Conservation (phyloP, 2,113 vertebrate genomes). For the Syngnathus typhle region DNA sequence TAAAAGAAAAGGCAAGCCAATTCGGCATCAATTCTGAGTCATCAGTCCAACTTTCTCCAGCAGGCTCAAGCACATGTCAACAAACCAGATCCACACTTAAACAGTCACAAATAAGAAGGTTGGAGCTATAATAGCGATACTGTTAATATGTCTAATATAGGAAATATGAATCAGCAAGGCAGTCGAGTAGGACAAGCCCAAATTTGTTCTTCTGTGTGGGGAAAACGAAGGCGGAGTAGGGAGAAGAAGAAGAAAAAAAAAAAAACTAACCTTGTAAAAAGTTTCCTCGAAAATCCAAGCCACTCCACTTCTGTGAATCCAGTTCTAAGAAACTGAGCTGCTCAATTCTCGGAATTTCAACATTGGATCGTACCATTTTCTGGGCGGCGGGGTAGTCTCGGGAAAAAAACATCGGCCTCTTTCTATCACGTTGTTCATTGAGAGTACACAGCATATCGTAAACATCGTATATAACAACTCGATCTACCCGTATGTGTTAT, state of each 20-base stretch:
- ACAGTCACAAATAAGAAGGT: not conserved
- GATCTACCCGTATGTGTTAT: not conserved
- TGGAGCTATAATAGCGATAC: no score
- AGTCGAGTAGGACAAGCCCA: not conserved
- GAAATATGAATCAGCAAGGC: not conserved
- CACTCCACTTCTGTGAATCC: conserved; percentile 97
- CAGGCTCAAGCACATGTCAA: not conserved
- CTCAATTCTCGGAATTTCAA: conserved; percentile 99
- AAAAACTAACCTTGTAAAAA: conserved; percentile 89
- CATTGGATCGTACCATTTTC: conserved; percentile 75
- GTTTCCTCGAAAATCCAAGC: conserved; percentile 97
- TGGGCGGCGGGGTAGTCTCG: conserved; percentile 48
- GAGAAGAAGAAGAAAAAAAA: conserved; percentile 29
- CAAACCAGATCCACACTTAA: not conserved
- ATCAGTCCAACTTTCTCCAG: not conserved
- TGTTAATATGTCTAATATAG: not conserved
- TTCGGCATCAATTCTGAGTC: not conserved
- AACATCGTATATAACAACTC: fast-evolving
- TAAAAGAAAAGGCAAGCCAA: not conserved
- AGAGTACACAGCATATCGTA: fast-evolving
- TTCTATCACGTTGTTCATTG: fast-evolving
- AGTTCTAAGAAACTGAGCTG: conserved; percentile 93
- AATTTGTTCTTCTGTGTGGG: not conserved
- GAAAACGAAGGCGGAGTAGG: not conserved
- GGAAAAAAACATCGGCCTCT: fast-evolving